A percentile compares a stretch with the other conserved stretches of the same genome.
Evolutionary conservation across 2,888 invertebrate genomes (phyloP).

Genomic region (Metalampra italica): DNA sequence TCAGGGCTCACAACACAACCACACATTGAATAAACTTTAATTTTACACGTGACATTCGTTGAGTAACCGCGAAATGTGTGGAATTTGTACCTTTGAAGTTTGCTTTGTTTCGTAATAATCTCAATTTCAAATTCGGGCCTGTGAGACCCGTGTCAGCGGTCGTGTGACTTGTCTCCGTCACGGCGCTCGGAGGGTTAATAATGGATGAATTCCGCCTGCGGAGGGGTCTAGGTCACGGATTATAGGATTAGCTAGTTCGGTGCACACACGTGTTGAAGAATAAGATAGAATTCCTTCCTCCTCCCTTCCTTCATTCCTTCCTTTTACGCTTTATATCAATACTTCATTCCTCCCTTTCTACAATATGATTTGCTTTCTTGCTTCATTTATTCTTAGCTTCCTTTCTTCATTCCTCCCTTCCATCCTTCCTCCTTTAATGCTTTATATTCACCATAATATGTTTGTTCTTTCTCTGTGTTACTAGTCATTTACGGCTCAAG

Average conservation of each 20-base stretch:
- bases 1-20: too few species aligned
- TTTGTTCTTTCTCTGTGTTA: too few species aligned
- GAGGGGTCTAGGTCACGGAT: background rate
- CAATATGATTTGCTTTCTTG: too few species aligned
- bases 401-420: too few species aligned
- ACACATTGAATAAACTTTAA: background rate
- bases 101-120: slow-evolving; percentile 18
- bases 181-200: slow-evolving; percentile 9
- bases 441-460: too few species aligned
- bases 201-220: slow-evolving; percentile 3
- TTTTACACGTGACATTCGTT: slow-evolving; percentile 1
- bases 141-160: slow-evolving; percentile 17
- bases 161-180: slow-evolving; percentile 11
- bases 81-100: slow-evolving; percentile 15
- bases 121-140: slow-evolving; percentile 17
- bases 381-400: too few species aligned
- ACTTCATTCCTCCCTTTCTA: too few species aligned
- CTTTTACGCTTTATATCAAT: too few species aligned
- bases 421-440: too few species aligned
- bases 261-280: background rate
- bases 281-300: background rate
- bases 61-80: slow-evolving; percentile 5
- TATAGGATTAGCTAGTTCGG: background rate
- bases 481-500: too few species aligned
- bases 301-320: too few species aligned